A percentile compares a stretch with the other conserved stretches of the same genome.
Conservation (phyloP, 2,888 invertebrate genomes). For the Lydus trimaculatus region DNA sequence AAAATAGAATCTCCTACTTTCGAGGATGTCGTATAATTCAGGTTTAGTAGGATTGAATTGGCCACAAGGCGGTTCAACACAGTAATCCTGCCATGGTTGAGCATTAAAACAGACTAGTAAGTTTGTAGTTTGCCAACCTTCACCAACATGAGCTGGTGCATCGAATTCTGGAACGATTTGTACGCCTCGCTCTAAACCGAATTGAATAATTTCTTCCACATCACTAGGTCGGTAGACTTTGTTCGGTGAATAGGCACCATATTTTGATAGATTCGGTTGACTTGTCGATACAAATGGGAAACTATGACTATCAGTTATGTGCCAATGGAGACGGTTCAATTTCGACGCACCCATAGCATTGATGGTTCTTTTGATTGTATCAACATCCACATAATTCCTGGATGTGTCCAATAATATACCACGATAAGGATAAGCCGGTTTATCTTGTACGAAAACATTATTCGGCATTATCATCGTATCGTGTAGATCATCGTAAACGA, state of each 20-base stretch:
- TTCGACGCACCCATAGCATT: constrained; percentile 92
- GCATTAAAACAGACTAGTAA: constrained; percentile 75
- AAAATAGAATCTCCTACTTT: constrained; percentile 48
- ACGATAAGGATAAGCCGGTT: constrained; percentile 86
- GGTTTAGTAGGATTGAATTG: constrained; percentile 80
- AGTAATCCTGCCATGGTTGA: constrained; percentile 75
- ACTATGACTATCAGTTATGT: constrained; percentile 92
- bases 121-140: constrained; percentile 80
- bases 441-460: constrained; percentile 72
- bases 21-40: constrained; percentile 71
- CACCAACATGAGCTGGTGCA: constrained; percentile 89
- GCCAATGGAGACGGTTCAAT: constrained; percentile 95
- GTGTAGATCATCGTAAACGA: constrained; percentile 71
- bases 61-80: constrained; percentile 87
- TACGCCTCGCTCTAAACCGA: constrained; percentile 69
- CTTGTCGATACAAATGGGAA: constrained; percentile 85
- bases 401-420: constrained; percentile 91
- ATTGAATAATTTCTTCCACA: constrained; percentile 66
- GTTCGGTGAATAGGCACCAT: constrained; percentile 80
- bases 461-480: constrained; percentile 69
- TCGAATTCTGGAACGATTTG: constrained; percentile 92
- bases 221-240: constrained; percentile 70
- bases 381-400: constrained; percentile 82
- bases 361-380: constrained; percentile 76
- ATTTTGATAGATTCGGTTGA: constrained; percentile 73